Evolutionary conservation across 2,113 vertebrate species (phyloP).

Genomic region (Apodemus speciosus): DNA sequence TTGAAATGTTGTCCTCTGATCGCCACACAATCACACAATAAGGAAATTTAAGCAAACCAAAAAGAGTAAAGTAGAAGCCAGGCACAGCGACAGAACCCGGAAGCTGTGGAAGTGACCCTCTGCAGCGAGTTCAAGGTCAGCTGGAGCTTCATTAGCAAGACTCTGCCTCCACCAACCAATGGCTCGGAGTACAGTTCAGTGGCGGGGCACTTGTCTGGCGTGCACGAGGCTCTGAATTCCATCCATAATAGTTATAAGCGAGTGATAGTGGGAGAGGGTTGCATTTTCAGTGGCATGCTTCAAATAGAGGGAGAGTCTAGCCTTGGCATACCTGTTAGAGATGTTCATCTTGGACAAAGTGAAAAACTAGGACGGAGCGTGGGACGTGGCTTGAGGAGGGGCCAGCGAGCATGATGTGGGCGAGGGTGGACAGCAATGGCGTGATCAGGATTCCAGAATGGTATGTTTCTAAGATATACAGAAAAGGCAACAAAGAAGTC

Average conservation of each 20-base stretch:
- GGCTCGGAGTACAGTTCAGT: background rate
- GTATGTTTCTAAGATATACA: background rate
- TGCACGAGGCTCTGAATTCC: background rate
- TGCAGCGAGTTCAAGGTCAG: background rate
- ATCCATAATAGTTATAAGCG: background rate
- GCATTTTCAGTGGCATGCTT: background rate
- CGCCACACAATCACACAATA: background rate
- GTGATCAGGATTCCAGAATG: background rate
- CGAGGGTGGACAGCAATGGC: background rate
- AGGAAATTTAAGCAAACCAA: background rate
- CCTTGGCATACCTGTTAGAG: rapidly evolving
- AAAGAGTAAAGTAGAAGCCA: background rate
- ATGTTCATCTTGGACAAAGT: background rate
- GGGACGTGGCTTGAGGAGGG: rapidly evolving
- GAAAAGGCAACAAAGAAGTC: background rate
- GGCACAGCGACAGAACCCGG: background rate
- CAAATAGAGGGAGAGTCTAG: background rate
- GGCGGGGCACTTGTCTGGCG: background rate
- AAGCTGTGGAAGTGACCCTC: background rate
- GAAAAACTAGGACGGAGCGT: rapidly evolving
- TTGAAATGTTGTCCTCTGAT: background rate
- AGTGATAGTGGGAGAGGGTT: background rate
- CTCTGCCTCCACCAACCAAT: background rate
- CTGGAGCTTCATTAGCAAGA: background rate
- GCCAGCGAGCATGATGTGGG: rapidly evolving